phyloP scores from a whole-genome alignment of 2,888 invertebrate genomes.

The Serrognathus titanus region DNA sequence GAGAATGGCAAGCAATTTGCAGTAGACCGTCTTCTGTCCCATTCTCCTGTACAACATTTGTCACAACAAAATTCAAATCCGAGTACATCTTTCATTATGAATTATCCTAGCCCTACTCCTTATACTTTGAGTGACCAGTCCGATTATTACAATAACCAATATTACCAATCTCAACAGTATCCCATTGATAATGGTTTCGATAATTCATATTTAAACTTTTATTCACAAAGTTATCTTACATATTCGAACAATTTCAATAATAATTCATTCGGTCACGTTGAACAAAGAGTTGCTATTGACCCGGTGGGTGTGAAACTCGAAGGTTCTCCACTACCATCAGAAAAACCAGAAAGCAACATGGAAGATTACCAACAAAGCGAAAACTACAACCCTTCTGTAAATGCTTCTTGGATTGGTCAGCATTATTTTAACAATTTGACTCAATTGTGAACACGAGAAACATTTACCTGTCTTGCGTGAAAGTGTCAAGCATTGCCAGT shows the following conservation, averaged over 20 bases:
- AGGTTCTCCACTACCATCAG: constrained; percentile 7
- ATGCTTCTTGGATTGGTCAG: constrained; percentile 28
- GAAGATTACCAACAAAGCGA: constrained; percentile 14
- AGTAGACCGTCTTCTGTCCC: constrained; percentile 45
- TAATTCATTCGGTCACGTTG: constrained; percentile 3
- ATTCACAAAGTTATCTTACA: neutral
- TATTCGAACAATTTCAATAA: constrained; percentile 6
- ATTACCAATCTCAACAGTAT: constrained; percentile 1
- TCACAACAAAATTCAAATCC: constrained; percentile 27
- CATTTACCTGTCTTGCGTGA: too few relatives aligned
- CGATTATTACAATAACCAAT: neutral
- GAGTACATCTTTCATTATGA: constrained; percentile 7
- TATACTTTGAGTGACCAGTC: neutral
- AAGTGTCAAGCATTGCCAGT: too few relatives aligned
- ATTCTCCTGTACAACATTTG: constrained; percentile 27
- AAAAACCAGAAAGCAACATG: constrained; percentile 4
- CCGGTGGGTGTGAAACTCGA: constrained; percentile 7
- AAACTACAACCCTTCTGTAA: constrained; percentile 24
- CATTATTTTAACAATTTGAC: constrained; percentile 1
- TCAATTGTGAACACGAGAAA: too few relatives aligned
- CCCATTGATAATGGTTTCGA: neutral
- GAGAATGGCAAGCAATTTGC: constrained; percentile 38
- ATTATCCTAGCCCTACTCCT: neutral
- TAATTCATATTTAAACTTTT: neutral
- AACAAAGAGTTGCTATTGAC: neutral